Percentiles rank a stretch among this genome's conserved stretches.
Evolutionary conservation across 92 coral and sea anemone genomes (phyloP).

Genomic region (Heteractis magnifica): DNA sequence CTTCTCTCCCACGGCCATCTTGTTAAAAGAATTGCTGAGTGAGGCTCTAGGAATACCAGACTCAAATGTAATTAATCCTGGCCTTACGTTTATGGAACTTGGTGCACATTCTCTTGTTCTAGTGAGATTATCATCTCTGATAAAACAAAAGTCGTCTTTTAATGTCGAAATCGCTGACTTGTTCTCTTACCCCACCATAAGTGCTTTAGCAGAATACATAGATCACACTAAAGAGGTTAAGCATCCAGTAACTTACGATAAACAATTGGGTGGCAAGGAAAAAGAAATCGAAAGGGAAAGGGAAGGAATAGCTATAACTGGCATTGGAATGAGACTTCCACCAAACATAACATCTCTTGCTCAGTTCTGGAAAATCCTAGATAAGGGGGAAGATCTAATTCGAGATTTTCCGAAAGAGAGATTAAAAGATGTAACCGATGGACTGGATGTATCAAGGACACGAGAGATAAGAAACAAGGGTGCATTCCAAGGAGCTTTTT

Average conservation of each 20-base stretch:
- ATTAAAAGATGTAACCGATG: background rate
- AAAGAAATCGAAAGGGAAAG: background rate
- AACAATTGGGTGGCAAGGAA: background rate
- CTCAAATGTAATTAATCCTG: background rate
- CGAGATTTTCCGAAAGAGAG: background rate
- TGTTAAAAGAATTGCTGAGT: background rate
- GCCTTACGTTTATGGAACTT: slow-evolving; percentile 6
- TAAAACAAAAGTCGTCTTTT: slow-evolving; percentile 1
- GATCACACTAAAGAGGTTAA: background rate
- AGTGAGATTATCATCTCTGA: background rate
- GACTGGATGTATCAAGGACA: background rate
- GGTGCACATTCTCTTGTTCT: slow-evolving; percentile 7
- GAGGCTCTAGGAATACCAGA: slow-evolving; percentile 10
- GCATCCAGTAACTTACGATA: background rate
- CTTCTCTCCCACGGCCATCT: background rate
- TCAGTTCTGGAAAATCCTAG: background rate
- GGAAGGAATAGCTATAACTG: slow-evolving; percentile 4
- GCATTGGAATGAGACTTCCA: slow-evolving; percentile 1
- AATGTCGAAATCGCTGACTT: slow-evolving; percentile 1
- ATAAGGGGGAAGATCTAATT: background rate
- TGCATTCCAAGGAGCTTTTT: slow-evolving; percentile 1
- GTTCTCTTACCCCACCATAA: background rate
- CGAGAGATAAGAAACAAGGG: background rate
- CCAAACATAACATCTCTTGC: background rate
- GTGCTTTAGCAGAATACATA: background rate